phyloP scores from a whole-genome alignment of 2,888 invertebrate species.

The Cenopis cana region DNA sequence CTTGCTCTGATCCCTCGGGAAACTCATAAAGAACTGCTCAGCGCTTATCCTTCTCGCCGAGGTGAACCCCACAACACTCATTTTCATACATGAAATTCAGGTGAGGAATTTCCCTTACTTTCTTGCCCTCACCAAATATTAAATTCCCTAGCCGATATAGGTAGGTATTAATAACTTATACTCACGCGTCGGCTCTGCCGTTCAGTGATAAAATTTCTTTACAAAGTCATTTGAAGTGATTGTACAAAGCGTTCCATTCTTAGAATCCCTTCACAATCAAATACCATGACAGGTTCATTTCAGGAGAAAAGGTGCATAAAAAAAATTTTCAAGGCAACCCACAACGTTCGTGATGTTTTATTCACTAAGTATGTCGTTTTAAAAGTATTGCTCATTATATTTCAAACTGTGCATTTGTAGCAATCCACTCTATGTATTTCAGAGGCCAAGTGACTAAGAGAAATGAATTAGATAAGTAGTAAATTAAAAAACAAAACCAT shows the following conservation, averaged over 20 bases:
- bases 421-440: not conserved
- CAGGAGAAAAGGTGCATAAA: not conserved
- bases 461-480: too few relatives aligned
- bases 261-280: constrained; percentile 52
- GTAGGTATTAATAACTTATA: constrained; percentile 73
- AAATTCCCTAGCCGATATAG: constrained; percentile 68
- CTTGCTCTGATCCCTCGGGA: constrained; percentile 51
- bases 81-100: constrained; percentile 67
- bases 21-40: constrained; percentile 64
- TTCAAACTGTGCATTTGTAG: not conserved
- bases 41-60: constrained; percentile 55
- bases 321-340: not conserved
- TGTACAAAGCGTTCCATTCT: constrained; percentile 66
- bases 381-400: not conserved
- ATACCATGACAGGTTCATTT: constrained; percentile 17
- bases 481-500: too few relatives aligned
- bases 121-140: constrained; percentile 72
- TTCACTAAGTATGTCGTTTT: not conserved
- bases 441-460: not conserved
- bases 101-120: constrained; percentile 55
- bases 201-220: constrained; percentile 60
- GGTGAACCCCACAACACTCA: constrained; percentile 56
- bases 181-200: constrained; percentile 55
- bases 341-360: not conserved
- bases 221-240: constrained; percentile 69